Evolutionary conservation across 2,113 vertebrate species (phyloP).

Genomic region (Petaurus breviceps): DNA sequence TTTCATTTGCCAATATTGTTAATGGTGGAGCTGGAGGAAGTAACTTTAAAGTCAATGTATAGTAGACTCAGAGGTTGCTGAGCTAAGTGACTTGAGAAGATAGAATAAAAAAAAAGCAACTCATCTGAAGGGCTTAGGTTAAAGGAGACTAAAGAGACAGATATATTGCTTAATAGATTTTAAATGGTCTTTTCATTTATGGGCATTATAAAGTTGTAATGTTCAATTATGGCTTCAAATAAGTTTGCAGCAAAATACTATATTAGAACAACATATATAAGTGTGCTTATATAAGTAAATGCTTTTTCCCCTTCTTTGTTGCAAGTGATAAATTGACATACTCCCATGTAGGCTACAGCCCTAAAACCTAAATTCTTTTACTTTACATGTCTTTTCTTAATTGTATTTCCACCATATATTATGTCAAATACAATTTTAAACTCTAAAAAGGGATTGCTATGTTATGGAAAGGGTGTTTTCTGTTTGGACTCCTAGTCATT

Average conservation of each 20-base stretch:
- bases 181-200: constrained; percentile 23
- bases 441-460: not conserved
- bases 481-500: not conserved
- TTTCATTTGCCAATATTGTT: constrained; percentile 48
- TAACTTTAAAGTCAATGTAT: constrained; percentile 32
- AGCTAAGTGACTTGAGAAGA: constrained; percentile 6
- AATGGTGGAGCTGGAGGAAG: not conserved
- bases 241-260: not conserved
- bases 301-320: not conserved
- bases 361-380: not conserved
- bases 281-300: not conserved
- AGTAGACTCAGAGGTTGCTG: constrained; percentile 10
- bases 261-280: not conserved
- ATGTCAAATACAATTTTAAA: not conserved
- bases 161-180: constrained; percentile 24
- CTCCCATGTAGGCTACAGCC: not conserved
- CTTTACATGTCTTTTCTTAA: not conserved
- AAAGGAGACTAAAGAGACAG: not conserved
- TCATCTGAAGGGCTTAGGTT: not conserved
- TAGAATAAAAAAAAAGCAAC: constrained; percentile 29
- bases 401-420: not conserved
- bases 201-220: not conserved
- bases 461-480: not conserved
- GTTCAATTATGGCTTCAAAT: not conserved
- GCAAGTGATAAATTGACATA: not conserved